A percentile compares a stretch with the other conserved stretches of the same genome.
Conservation (phyloP, 1,140 invertebrate genomes). For the Holcopasites calliopsidis region DNA sequence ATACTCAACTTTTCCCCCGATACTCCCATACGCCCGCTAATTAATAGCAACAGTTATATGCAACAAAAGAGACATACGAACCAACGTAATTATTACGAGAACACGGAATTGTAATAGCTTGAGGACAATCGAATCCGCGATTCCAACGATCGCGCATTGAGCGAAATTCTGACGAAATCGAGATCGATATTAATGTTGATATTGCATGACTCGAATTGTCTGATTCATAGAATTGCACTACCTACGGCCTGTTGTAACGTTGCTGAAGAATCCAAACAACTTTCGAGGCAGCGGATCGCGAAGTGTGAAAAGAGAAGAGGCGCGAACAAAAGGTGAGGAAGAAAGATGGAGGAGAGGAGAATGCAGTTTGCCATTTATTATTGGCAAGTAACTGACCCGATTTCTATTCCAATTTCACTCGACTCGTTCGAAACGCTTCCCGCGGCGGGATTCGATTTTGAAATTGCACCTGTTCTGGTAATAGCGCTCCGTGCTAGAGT, state of each 20-base stretch:
- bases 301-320: neutral
- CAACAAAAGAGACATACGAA: too few relatives aligned
- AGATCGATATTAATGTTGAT: neutral
- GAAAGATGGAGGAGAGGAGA: neutral
- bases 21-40: too few relatives aligned
- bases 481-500: neutral
- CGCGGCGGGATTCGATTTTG: neutral
- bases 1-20: too few relatives aligned
- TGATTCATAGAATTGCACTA: neutral
- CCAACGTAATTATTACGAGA: too few relatives aligned
- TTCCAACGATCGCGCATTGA: too few relatives aligned
- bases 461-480: neutral
- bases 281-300: neutral
- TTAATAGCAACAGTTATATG: too few relatives aligned
- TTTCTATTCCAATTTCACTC: conserved; percentile 56
- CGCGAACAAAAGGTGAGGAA: too few relatives aligned
- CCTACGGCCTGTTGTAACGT: neutral
- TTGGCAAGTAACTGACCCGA: conserved; percentile 34
- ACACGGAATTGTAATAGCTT: too few relatives aligned
- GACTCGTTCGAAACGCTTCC: neutral
- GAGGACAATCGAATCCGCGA: too few relatives aligned
- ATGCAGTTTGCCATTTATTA: conserved; percentile 31
- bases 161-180: too few relatives aligned
- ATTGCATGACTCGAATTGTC: neutral
- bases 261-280: neutral